Percentiles rank a stretch among this genome's conserved stretches.
phyloP scores from a whole-genome alignment of 2,113 vertebrate genomes.

The Megaleporinus macrocephalus region DNA sequence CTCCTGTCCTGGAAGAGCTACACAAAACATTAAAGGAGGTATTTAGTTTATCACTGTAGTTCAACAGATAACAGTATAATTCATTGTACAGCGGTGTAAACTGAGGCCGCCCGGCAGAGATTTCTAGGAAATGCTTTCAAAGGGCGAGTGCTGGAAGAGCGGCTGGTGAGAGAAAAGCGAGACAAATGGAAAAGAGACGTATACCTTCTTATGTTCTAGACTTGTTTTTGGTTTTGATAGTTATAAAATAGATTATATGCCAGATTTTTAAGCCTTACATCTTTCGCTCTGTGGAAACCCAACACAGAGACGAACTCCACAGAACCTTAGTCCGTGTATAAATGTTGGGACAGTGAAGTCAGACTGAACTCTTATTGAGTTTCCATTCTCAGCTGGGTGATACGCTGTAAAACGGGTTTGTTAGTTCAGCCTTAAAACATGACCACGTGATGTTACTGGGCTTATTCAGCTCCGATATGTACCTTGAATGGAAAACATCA shows the following conservation, averaged over 20 bases:
- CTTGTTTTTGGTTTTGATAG: constrained; percentile 61
- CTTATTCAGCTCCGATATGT: too few species aligned
- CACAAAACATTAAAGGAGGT: constrained; percentile 62
- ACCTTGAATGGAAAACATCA: too few species aligned
- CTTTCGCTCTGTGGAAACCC: constrained; percentile 50
- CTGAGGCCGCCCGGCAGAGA: constrained; percentile 66
- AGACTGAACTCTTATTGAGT: neutral
- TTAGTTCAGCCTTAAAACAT: too few species aligned
- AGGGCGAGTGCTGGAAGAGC: constrained; percentile 64
- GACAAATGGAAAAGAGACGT: constrained; percentile 56
- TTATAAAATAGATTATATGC: constrained; percentile 66
- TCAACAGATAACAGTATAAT: constrained; percentile 66
- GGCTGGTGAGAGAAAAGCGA: constrained; percentile 66
- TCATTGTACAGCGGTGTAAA: constrained; percentile 70
- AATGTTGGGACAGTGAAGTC: constrained; percentile 63
- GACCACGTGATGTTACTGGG: too few species aligned
- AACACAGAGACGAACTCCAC: constrained; percentile 54
- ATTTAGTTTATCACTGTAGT: constrained; percentile 69
- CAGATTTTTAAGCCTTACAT: constrained; percentile 19
- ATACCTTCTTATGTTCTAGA: constrained; percentile 27
- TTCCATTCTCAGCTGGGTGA: neutral
- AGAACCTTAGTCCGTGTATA: neutral
- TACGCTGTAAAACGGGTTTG: too few species aligned
- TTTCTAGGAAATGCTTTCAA: constrained; percentile 66
- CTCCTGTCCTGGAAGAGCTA: constrained; percentile 64